Percentiles rank a stretch among this genome's conserved stretches.
Conservation (phyloP, 2,888 invertebrate genomes). For the Nephrotoma flavescens region DNA sequence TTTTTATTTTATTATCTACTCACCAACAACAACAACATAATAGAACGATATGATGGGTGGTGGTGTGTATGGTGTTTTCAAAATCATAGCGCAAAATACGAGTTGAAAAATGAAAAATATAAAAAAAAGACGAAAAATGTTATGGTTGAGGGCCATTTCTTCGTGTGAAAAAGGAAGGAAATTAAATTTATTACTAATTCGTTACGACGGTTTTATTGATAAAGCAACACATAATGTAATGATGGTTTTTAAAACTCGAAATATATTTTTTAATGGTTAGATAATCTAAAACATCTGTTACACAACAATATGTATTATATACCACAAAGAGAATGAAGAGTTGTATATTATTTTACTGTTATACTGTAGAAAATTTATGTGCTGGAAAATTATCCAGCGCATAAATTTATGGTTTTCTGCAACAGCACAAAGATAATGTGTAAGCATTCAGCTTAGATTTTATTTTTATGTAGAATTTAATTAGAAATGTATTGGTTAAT, state of each 20-base stretch:
- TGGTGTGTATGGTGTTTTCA: neutral
- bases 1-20: neutral
- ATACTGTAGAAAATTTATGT: too few species aligned
- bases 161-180: neutral
- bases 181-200: neutral
- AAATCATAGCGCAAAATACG: neutral
- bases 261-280: neutral
- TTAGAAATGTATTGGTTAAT: too few species aligned
- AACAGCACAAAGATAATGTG: too few species aligned
- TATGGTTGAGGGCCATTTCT: neutral
- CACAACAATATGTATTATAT: neutral
- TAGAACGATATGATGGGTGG: neutral
- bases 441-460: too few species aligned
- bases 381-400: too few species aligned
- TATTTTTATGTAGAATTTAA: too few species aligned
- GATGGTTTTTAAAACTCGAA: neutral
- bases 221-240: neutral
- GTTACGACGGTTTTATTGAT: neutral
- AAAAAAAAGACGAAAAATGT: neutral
- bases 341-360: neutral
- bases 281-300: neutral
- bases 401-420: too few species aligned
- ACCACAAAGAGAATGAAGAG: neutral
- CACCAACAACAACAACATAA: neutral
- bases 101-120: neutral